Percentiles rank a stretch among this genome's conserved stretches.
These are phyloP conservation scores for Phylloscopus trochiloides DNA, from an alignment of 2,113 vertebrate species.

Conservation along the genomic window DNA sequence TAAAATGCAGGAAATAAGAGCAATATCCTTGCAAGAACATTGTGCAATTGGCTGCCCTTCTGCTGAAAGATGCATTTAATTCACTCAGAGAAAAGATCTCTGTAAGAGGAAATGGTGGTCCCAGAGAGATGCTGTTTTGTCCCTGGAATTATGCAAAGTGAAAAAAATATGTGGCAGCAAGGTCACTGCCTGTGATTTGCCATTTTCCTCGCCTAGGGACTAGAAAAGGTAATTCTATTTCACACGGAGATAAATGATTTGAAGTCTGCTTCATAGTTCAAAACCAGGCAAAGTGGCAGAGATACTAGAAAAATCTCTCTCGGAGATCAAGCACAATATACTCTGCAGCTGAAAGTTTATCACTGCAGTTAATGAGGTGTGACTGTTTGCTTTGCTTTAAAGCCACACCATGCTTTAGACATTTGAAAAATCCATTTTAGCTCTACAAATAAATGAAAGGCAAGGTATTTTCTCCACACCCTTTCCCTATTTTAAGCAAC, in stretches of 20 bases:
- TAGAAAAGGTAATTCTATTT: conserved; percentile 25
- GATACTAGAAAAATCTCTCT: background rate
- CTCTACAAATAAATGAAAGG: background rate
- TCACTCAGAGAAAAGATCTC: background rate
- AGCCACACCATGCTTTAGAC: background rate
- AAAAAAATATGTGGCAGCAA: background rate
- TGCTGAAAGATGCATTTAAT: background rate
- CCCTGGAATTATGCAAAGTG: background rate
- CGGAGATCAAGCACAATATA: background rate
- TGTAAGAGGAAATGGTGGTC: background rate
- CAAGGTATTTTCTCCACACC: background rate
- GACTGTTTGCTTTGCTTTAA: conserved; percentile 5
- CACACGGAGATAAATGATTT: background rate
- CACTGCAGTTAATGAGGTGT: conserved; percentile 7
- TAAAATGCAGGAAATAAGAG: background rate
- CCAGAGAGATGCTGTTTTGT: background rate
- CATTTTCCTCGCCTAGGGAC: conserved; percentile 1
- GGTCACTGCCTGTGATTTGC: background rate
- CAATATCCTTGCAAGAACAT: background rate
- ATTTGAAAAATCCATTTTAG: conserved; percentile 22
- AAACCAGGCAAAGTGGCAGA: background rate
- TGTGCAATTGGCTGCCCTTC: background rate
- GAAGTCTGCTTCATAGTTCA: background rate
- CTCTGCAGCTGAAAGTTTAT: background rate
- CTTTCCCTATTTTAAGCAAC: background rate